Evolutionary conservation across 2,888 invertebrate genomes (phyloP).

Genomic region (Megamerina dolium): DNA sequence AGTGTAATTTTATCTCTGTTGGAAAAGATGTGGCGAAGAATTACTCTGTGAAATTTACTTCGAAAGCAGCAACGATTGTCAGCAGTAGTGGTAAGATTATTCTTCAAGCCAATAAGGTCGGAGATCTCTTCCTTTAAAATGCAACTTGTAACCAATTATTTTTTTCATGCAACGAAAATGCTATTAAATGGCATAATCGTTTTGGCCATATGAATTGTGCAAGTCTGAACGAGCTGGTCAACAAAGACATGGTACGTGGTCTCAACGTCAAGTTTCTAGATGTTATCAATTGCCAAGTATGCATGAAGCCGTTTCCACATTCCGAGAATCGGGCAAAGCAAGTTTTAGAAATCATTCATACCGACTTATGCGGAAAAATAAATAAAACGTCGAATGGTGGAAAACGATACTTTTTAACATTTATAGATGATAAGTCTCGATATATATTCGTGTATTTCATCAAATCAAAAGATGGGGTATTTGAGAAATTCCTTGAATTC

Average conservation of each 20-base stretch:
- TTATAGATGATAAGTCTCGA: conserved; percentile 20
- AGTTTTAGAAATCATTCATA: background rate
- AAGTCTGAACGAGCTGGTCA: conserved; percentile 5
- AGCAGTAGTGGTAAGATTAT: too few species aligned
- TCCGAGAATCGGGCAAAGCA: background rate
- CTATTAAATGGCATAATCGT: conserved; percentile 12
- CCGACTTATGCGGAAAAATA: conserved; percentile 15
- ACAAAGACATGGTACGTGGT: conserved; percentile 6
- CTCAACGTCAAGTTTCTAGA: background rate
- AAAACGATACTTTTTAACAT: conserved; percentile 18
- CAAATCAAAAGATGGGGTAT: conserved; percentile 9
- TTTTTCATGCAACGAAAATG: too few species aligned
- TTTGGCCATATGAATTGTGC: conserved; percentile 9
- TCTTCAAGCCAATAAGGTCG: too few species aligned
- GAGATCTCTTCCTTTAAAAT: conserved; percentile 10
- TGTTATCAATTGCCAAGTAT: conserved; percentile 5
- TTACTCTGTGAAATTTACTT: conserved; percentile 8
- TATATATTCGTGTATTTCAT: conserved; percentile 20
- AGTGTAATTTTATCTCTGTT: too few species aligned
- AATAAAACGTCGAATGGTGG: conserved; percentile 17
- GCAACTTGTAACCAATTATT: background rate
- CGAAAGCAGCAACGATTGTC: too few species aligned
- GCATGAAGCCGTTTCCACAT: conserved; percentile 1
- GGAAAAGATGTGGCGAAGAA: conserved; percentile 5
- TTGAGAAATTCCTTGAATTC: conserved; percentile 12